Base-by-base conservation (phyloP, 2,113 vertebrate genomes). In the Mohoua ochrocephala region DNA sequence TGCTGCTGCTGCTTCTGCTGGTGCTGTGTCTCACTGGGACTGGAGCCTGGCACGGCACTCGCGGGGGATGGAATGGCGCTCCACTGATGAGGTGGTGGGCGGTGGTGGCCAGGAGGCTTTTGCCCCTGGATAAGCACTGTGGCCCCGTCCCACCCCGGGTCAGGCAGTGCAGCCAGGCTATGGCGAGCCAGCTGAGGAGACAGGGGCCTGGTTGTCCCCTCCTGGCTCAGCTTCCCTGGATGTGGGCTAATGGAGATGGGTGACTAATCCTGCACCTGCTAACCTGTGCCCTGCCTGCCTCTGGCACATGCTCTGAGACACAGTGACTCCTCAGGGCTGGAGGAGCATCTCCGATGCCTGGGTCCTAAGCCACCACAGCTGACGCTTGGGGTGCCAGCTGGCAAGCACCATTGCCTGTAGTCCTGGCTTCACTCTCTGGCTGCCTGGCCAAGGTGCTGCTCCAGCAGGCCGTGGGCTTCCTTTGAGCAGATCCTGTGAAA, bases 1-100 rank as follows among this genome's bases (percentile, higher is more conserved):
- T 95, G 78, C 78, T 83, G 67, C 83, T 95, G 69, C 65, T 88
- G 83, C 87, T 87, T 56, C 64, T 80, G 97, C 96, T 97, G 91
- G 39, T 45, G 19, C 84, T 67, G 65, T 78, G 52, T 50, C 59
- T 89, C 8, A 1, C 30, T 6, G 10, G 54, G n/a, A 56, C 23
- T 42, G 77, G 54, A 91, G 69, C 64, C 78, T 11, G 4, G 84
- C 73, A 45, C 4, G 0, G 87, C 5, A 8, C 86, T 71, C 1
- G 16, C n/a, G 67, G 31, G n/a, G 74, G 45, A 12, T 71, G 82
- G 73, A 37, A 44, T 3, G 1, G 42, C 5, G 18, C 69, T 67
- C 49, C 68, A 1, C 50, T n/a, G 42, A 7, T 6, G 42, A 41
- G 31, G 20, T 28, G 44, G 7, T n/a, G 35, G 26, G 39, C 65